Conservation (phyloP, 1,140 invertebrate genomes). For the Tetranychus cinnabarinus region DNA sequence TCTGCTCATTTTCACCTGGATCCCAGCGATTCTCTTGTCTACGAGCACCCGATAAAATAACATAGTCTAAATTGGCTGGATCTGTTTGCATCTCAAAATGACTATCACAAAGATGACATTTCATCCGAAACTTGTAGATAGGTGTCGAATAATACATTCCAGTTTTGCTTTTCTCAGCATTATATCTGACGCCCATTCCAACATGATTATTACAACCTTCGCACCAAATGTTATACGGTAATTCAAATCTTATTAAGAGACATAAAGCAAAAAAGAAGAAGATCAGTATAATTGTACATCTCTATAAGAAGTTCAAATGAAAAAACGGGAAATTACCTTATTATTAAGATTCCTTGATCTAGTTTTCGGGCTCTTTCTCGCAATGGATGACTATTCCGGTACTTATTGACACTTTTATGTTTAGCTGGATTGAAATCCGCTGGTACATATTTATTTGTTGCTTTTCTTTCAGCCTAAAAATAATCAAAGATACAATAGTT, state of each 20-base stretch:
- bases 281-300: not conserved
- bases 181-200: constrained; percentile 95
- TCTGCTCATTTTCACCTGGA: constrained; percentile 81
- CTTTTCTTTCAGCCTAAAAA: constrained; percentile 82
- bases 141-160: constrained; percentile 98
- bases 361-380: constrained; percentile 82
- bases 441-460: constrained; percentile 51
- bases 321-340: constrained; percentile 24
- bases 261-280: not conserved
- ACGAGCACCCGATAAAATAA: constrained; percentile 74
- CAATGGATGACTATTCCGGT: constrained; percentile 76
- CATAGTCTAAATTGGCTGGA: constrained; percentile 96
- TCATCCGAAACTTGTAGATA: constrained; percentile 95
- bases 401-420: constrained; percentile 65
- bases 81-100: constrained; percentile 98
- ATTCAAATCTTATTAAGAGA: constrained; percentile 56
- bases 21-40: constrained; percentile 96
- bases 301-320: constrained; percentile 12
- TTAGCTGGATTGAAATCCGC: constrained; percentile 87
- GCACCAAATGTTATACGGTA: constrained; percentile 99
- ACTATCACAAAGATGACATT: constrained; percentile 91
- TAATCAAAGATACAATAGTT: not conserved
- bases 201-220: constrained; percentile 93
- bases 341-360: constrained; percentile 85
- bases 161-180: constrained; percentile 94